Conservation (phyloP, 2,888 invertebrate genomes). For the Argyresthia albistria region DNA sequence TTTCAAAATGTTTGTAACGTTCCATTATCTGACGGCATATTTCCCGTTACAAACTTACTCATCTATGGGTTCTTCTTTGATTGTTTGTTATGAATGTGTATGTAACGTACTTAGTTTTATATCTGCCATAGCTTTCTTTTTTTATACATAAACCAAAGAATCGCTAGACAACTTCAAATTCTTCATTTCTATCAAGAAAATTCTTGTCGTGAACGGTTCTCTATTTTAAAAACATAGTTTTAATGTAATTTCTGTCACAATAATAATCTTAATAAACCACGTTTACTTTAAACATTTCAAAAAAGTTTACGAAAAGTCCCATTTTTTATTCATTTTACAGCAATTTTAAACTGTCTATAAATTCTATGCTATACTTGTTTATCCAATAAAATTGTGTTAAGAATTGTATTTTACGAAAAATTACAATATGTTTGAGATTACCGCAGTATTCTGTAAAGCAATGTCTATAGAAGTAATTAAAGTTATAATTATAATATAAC, state of each 20-base stretch:
- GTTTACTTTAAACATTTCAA: neutral
- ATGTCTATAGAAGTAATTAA: slow-evolving; percentile 20
- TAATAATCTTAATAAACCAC: neutral
- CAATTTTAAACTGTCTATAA: neutral
- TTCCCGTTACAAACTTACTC: neutral
- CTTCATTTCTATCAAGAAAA: neutral
- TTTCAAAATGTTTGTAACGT: neutral
- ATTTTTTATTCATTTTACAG: slow-evolving; percentile 18
- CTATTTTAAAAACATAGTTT: neutral
- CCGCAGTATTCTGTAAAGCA: slow-evolving; percentile 45
- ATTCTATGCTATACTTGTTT: no score
- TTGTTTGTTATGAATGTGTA: neutral
- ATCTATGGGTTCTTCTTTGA: neutral
- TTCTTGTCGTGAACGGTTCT: neutral
- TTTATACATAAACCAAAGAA: neutral
- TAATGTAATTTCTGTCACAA: neutral
- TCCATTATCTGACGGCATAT: neutral
- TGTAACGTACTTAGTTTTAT: neutral
- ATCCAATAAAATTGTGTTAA: slow-evolving; percentile 11
- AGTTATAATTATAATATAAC: slow-evolving; percentile 26
- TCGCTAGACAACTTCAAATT: neutral
- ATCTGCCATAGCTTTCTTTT: neutral
- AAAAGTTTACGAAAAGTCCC: slow-evolving; percentile 9
- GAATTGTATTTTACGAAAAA: slow-evolving; percentile 14
- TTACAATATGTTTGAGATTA: slow-evolving; percentile 27